Evolutionary conservation across 2,797 vertebrate genomes (phyloP).

Genomic region (Acanthurus leucopareius): DNA sequence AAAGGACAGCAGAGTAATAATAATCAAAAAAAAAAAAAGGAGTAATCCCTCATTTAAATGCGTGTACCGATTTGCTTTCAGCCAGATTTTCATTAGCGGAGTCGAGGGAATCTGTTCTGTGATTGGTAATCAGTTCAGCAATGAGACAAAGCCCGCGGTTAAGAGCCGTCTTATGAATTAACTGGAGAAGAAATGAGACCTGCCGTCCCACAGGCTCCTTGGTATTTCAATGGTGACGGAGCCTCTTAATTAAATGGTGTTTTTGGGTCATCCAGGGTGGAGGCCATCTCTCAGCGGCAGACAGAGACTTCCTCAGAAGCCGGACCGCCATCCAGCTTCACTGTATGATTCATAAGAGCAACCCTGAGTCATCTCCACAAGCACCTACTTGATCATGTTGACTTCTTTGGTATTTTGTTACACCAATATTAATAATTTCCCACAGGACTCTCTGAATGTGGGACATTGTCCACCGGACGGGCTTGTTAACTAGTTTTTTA

Average conservation of each 20-base stretch:
- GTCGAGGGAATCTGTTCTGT: conserved; percentile 17
- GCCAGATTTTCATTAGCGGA: conserved; percentile 57
- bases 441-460: conserved; percentile 24
- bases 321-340: conserved; percentile 23
- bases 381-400: conserved; percentile 24
- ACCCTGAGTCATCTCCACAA: conserved; percentile 50
- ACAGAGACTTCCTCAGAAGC: conserved; percentile 57
- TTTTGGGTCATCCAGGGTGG: conserved; percentile 54
- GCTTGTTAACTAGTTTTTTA: conserved; percentile 13
- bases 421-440: conserved; percentile 37
- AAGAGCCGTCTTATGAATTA: conserved; percentile 50
- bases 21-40: conserved; percentile 1
- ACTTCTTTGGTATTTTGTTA: conserved; percentile 32
- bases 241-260: conserved; percentile 56
- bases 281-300: conserved; percentile 42
- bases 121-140: conserved; percentile 59
- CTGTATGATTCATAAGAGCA: conserved; percentile 50
- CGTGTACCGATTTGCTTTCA: conserved; percentile 32
- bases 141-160: conserved; percentile 30
- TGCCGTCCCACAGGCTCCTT: conserved; percentile 27
- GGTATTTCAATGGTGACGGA: conserved; percentile 48
- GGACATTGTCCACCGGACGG: conserved; percentile 31
- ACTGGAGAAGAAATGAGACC: conserved; percentile 52
- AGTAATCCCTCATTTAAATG: conserved; percentile 52
- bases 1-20: conserved; percentile 3